Percentiles rank a stretch among this genome's conserved stretches.
Evolutionary conservation across 2,888 invertebrate species (phyloP).

Genomic region (Cynaeus angustus): DNA sequence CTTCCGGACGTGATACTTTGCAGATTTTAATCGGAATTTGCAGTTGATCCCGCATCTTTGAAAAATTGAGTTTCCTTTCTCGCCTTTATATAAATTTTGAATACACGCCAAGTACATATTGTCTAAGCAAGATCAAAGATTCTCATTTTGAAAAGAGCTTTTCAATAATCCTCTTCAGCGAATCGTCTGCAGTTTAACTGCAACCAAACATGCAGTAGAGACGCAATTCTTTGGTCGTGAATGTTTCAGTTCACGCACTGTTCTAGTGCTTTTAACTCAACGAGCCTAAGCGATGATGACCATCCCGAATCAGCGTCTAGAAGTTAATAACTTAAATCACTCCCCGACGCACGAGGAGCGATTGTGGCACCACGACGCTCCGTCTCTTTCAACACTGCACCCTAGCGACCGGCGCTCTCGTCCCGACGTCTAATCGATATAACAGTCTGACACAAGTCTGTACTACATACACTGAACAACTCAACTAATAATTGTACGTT

Average conservation of each 20-base stretch:
- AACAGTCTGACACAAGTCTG: conserved; percentile 68
- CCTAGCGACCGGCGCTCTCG: conserved; percentile 63
- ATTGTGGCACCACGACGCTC: conserved; percentile 50
- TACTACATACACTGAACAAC: conserved; percentile 59
- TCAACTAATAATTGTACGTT: conserved; percentile 51
- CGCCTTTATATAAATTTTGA: background rate
- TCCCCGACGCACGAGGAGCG: conserved; percentile 40
- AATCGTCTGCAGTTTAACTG: background rate
- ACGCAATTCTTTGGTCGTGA: background rate
- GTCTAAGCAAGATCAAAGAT: conserved; percentile 5
- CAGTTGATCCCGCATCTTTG: too few species aligned
- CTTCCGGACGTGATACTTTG: too few species aligned
- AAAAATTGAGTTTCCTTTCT: too few species aligned
- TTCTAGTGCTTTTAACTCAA: conserved; percentile 24
- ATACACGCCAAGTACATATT: background rate
- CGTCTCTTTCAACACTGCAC: conserved; percentile 58
- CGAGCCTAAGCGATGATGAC: conserved; percentile 34
- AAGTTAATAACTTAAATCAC: conserved; percentile 51
- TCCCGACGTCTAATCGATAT: conserved; percentile 68
- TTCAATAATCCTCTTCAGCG: conserved; percentile 6
- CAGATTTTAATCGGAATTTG: too few species aligned
- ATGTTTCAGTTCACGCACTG: conserved; percentile 19
- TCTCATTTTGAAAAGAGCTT: conserved; percentile 10
- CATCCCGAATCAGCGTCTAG: conserved; percentile 42
- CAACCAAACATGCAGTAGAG: background rate